phyloP scores from a whole-genome alignment of 2,888 invertebrate genomes.

The Agrotis segetum region DNA sequence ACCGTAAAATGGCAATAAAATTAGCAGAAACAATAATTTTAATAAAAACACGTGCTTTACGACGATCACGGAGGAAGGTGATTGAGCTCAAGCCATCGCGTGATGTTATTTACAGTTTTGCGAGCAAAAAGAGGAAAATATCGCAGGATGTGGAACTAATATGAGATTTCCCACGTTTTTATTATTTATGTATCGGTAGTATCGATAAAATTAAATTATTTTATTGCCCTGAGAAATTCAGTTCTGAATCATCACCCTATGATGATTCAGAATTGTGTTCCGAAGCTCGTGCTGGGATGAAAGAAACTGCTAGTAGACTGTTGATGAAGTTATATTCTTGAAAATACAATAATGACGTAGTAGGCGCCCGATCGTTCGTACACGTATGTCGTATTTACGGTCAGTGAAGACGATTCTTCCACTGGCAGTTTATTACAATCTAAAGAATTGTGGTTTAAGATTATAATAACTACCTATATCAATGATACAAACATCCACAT shows the following conservation, averaged over 20 bases:
- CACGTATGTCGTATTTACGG: too few species aligned
- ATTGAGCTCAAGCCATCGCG: slow-evolving; percentile 58
- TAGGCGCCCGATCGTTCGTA: too few species aligned
- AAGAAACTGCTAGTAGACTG: too few species aligned
- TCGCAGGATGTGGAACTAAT: slow-evolving; percentile 57
- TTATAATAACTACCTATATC: too few species aligned
- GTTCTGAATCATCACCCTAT: not conserved
- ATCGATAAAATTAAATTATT: slow-evolving; percentile 24
- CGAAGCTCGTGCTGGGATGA: too few species aligned
- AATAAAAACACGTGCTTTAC: slow-evolving; percentile 42
- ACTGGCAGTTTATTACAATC: too few species aligned
- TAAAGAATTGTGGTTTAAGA: not conserved
- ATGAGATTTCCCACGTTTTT: slow-evolving; percentile 62
- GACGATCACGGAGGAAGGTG: slow-evolving; percentile 45
- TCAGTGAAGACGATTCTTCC: too few species aligned
- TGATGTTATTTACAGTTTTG: slow-evolving; percentile 60
- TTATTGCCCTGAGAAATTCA: slow-evolving; percentile 2
- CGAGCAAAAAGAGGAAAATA: slow-evolving; percentile 27
- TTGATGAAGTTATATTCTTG: too few species aligned
- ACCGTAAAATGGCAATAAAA: slow-evolving; percentile 49
- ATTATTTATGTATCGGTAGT: slow-evolving; percentile 36
- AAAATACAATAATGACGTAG: too few species aligned
- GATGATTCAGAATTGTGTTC: too few species aligned
- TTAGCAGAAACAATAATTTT: slow-evolving; percentile 45
- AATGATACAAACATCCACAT: not conserved